phyloP scores from a whole-genome alignment of 1,140 invertebrate genomes.

The Lanistes nyassanus region DNA sequence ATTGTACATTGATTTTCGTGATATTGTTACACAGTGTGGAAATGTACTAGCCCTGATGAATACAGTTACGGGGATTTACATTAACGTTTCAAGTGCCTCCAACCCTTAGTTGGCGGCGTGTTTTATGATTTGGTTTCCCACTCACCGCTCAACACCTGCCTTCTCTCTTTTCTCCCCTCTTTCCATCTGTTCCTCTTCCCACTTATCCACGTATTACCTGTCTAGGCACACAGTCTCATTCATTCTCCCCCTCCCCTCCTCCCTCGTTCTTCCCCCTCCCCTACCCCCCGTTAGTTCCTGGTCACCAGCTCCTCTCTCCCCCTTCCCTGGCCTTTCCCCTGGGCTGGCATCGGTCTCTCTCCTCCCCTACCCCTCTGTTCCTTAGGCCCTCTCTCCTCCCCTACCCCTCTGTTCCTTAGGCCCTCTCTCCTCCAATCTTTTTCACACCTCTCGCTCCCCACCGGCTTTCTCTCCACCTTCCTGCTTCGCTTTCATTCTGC shows the following conservation, averaged over 20 bases:
- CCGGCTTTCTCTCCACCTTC: not conserved
- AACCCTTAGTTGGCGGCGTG: too few species aligned
- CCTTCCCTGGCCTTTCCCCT: not conserved
- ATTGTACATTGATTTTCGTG: too few species aligned
- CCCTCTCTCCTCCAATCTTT: not conserved
- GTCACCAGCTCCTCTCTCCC: not conserved
- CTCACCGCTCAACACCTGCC: not conserved
- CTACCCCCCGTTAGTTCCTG: not conserved
- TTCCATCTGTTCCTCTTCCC: not conserved
- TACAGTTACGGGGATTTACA: too few species aligned
- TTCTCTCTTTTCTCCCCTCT: not conserved
- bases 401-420: not conserved
- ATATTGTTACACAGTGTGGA: too few species aligned
- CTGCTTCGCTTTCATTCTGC: not conserved
- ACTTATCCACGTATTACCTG: not conserved
- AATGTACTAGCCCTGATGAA: too few species aligned
- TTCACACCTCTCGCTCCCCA: not conserved
- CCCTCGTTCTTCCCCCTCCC: not conserved
- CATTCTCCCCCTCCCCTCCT: not conserved
- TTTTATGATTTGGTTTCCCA: too few species aligned
- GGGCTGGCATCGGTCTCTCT: too few species aligned
- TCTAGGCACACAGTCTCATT: conserved; percentile 6
- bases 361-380: not conserved
- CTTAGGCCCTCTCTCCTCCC: not conserved
- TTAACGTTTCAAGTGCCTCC: too few species aligned